Evolutionary conservation across 1,140 invertebrate genomes (phyloP).

Genomic region (Rhynchophorus ferrugineus): DNA sequence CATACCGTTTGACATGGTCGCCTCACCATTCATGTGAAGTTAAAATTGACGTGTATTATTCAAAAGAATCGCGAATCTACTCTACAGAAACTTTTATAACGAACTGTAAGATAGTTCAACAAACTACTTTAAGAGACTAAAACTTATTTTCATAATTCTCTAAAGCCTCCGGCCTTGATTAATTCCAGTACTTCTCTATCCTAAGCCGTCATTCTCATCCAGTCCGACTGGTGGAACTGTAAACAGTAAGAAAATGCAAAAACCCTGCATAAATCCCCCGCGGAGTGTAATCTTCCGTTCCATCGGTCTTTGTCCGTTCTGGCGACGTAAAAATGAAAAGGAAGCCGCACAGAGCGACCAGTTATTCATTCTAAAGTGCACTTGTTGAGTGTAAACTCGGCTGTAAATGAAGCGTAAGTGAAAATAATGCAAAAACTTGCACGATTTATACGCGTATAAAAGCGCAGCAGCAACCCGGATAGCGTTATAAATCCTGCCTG

Average conservation of each 20-base stretch:
- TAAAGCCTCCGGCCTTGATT: too few species aligned
- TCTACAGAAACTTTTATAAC: too few species aligned
- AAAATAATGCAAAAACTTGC: conserved; percentile 22
- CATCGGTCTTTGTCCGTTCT: background rate
- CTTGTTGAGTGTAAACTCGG: conserved; percentile 21
- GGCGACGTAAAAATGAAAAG: conserved; percentile 7
- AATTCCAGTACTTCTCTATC: too few species aligned
- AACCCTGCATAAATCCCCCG: background rate
- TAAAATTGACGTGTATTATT: too few species aligned
- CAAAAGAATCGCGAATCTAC: too few species aligned
- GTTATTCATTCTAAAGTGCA: conserved; percentile 21
- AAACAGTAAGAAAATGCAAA: background rate
- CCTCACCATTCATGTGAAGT: too few species aligned
- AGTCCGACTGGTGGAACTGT: background rate
- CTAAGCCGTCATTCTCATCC: too few species aligned
- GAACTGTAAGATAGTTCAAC: too few species aligned
- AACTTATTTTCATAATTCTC: too few species aligned
- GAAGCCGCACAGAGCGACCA: conserved; percentile 4
- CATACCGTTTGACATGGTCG: too few species aligned
- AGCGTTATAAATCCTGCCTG: background rate
- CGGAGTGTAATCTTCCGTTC: background rate
- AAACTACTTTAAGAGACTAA: too few species aligned
- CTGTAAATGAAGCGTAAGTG: conserved; percentile 22
- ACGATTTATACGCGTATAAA: conserved; percentile 18
- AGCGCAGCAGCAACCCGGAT: background rate